Evolutionary conservation across 2,113 vertebrate genomes (phyloP).

Genomic region (Phoenicopterus ruber): DNA sequence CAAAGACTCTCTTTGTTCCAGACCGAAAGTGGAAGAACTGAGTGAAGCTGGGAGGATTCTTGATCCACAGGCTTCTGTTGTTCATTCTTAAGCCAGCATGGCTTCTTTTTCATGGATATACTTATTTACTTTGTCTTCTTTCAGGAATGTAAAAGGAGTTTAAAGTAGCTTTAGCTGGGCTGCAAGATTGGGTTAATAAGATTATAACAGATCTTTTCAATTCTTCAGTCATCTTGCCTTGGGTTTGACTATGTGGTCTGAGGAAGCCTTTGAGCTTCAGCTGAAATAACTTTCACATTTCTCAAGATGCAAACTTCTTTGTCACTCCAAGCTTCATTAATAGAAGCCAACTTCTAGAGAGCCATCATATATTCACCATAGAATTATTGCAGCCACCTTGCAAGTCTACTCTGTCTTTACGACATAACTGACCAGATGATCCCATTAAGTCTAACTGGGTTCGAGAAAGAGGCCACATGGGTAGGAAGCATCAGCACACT

Average conservation of each 20-base stretch:
- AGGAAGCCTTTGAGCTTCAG: background rate
- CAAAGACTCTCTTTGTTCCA: conserved; percentile 18
- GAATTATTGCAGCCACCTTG: background rate
- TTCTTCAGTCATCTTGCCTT: conserved; percentile 11
- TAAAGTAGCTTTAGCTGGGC: conserved; percentile 61
- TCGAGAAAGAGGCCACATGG: background rate
- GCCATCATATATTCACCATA: background rate
- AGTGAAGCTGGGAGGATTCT: background rate
- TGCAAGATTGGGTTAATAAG: conserved; percentile 63
- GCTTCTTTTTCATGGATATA: conserved; percentile 38
- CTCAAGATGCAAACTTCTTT: background rate
- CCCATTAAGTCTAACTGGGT: background rate
- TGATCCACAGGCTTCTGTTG: background rate
- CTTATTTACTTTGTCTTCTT: conserved; percentile 65
- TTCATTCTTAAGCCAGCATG: conserved; percentile 9
- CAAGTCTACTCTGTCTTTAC: background rate
- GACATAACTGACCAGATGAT: background rate
- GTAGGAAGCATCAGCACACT: background rate
- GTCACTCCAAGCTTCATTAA: background rate
- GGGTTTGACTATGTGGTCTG: background rate
- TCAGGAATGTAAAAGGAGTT: conserved; percentile 63
- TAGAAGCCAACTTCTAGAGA: background rate
- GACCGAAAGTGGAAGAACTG: background rate
- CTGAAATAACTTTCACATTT: conserved; percentile 4
- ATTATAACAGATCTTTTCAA: conserved; percentile 59